Evolutionary conservation across 2,113 vertebrate species (phyloP).

Genomic region (Chloebia gouldiae): DNA sequence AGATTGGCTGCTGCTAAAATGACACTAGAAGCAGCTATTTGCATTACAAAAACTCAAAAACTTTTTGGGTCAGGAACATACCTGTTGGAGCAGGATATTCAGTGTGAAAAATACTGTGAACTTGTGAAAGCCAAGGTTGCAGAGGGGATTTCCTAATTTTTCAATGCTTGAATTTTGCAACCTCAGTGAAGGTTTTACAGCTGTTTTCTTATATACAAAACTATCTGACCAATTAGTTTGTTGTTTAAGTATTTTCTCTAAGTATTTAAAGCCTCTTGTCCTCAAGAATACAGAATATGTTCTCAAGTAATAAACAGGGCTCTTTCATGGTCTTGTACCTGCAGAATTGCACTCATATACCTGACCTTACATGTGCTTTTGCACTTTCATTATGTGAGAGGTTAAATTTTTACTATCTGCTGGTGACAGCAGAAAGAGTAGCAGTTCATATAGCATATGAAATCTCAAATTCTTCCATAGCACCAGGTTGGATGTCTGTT

Average conservation of each 20-base stretch:
- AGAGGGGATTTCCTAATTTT: neutral
- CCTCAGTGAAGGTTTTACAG: neutral
- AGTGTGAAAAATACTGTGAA: neutral
- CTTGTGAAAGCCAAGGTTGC: neutral
- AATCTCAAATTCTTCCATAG: neutral
- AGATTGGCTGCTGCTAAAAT: neutral
- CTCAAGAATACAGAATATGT: neutral
- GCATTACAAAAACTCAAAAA: neutral
- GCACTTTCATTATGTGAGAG: neutral
- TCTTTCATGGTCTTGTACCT: neutral
- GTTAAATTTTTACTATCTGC: neutral
- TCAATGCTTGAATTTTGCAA: neutral
- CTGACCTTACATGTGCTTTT: neutral
- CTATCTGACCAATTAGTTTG: neutral
- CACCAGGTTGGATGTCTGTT: neutral
- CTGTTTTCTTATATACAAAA: neutral
- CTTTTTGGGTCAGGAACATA: neutral
- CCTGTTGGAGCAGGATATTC: neutral
- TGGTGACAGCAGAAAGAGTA: neutral
- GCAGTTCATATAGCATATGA: neutral
- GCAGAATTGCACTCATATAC: neutral
- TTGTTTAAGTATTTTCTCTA: neutral
- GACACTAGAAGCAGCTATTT: neutral
- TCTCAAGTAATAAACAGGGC: neutral
- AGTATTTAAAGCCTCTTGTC: neutral